Percentiles rank a stretch among this genome's conserved stretches.
These are phyloP conservation scores for Sigmodon hispidus DNA, from an alignment of 2,113 vertebrate species.

Conservation along the genomic window DNA sequence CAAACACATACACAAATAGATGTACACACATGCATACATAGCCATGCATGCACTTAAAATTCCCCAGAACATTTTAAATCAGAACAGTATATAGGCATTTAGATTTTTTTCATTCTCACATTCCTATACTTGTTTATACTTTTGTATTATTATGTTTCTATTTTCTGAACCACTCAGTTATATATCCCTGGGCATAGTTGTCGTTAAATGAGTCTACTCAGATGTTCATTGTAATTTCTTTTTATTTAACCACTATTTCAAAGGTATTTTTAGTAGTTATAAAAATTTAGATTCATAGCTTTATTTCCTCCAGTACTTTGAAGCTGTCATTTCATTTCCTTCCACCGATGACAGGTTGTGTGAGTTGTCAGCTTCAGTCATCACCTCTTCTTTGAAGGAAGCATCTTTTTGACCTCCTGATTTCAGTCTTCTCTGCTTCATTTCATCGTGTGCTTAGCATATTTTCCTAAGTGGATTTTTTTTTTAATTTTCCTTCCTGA, in stretches of 20 bases:
- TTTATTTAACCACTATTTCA: not conserved
- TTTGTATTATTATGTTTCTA: not conserved
- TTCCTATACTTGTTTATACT: not conserved
- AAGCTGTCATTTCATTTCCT: not conserved
- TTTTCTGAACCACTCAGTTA: not conserved
- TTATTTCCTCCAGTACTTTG: not conserved
- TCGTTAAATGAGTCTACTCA: not conserved
- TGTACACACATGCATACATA: not conserved
- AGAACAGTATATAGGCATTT: not conserved
- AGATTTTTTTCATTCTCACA: not conserved
- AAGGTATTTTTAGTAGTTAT: not conserved
- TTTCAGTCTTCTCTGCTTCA: not conserved
- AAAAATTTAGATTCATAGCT: not conserved
- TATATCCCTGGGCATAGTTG: not conserved
- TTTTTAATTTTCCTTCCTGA: not conserved
- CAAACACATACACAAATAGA: not conserved
- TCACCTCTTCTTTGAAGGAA: not conserved
- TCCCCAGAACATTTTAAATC: not conserved
- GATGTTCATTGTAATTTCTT: not conserved
- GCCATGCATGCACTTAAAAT: not conserved
- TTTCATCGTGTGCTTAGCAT: not conserved
- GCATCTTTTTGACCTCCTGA: not conserved
- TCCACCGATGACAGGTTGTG: not conserved
- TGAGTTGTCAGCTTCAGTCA: constrained; percentile 1
- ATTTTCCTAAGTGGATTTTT: not conserved